Percentiles rank a stretch among this genome's conserved stretches.
Evolutionary conservation across 2,888 invertebrate genomes (phyloP).

Genomic region (Oscheius sp.): DNA sequence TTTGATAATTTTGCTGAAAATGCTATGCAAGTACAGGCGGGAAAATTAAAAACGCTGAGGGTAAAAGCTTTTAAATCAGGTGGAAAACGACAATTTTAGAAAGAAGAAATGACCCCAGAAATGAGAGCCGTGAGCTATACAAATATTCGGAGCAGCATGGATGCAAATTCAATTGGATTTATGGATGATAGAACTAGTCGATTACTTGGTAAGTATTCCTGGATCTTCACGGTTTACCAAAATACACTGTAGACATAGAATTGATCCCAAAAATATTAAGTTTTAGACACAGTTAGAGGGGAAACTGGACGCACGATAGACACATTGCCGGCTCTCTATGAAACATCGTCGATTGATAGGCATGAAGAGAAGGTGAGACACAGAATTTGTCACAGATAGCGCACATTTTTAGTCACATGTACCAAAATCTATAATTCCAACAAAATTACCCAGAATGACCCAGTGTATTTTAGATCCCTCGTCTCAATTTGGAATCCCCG

Average conservation of each 20-base stretch:
- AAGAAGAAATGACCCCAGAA: neutral
- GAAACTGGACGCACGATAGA: constrained; percentile 26
- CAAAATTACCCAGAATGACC: neutral
- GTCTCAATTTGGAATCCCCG: constrained; percentile 45
- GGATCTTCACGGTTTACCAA: neutral
- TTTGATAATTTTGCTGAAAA: constrained; percentile 69
- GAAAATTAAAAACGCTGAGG: constrained; percentile 59
- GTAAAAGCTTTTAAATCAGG: neutral
- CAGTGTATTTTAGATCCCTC: constrained; percentile 44
- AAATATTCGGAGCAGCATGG: constrained; percentile 21
- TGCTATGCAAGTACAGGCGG: constrained; percentile 68
- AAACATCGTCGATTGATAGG: constrained; percentile 16
- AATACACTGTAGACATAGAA: neutral
- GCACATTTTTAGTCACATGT: neutral
- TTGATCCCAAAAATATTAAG: neutral
- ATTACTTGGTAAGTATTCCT: neutral
- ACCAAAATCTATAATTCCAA: neutral
- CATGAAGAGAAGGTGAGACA: neutral
- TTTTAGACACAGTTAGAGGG: constrained; percentile 2
- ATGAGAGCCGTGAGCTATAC: constrained; percentile 27
- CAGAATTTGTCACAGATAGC: neutral
- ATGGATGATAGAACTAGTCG: constrained; percentile 25
- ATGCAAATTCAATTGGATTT: constrained; percentile 17
- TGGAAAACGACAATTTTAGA: neutral
- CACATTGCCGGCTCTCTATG: constrained; percentile 4